Evolutionary conservation across 35 echinoderm and acorn worm genomes (phyloP), one percentile per base, ranked within the genome.

Genomic region (Heliocidaris erythrogramma): DNA sequence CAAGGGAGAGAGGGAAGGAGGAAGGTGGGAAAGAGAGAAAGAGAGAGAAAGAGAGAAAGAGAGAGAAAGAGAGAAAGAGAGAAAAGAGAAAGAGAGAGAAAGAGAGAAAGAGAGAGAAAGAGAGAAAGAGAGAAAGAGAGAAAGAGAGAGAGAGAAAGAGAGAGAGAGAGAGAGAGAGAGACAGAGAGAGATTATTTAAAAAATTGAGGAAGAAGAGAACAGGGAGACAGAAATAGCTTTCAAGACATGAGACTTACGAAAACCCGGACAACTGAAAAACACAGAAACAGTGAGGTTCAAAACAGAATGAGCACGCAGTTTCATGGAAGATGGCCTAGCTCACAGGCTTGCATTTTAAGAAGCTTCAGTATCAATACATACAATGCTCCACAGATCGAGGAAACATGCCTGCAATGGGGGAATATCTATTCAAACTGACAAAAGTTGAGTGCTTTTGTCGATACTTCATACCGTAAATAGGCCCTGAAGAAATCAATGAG

Each of bases 401-500:
- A 78, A 78, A 78, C 65, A 78, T 78, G 65, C 65, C 65, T 78
- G 65, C 65, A 78, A 42, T 78, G 65, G 65, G n/a, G 65, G 65
- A 7, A 78, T 27, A 78, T 27, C 5, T 78, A 18, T 78, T 78
- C 27, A 5, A 78, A 78, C 21, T 78, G 65, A 78, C 65, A 78
- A 78, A 78, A 18, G 18, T 7, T 69, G 65, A 78, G 65, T 78
- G 65, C 21, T 21, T n/a, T n/a, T 24, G 65, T 78, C 65, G 65
- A 78, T 78, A 78, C 65, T 78, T 24, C 27, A 78, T 24, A 21
- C 14, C 4, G 21, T 78, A 21, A 17, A 78, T 78, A 78, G 65
- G 65, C 65, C 65, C 5, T 78, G 8, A 8, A 78, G 65, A 78
- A 78, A 78, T 78, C 65, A 78, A 78, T 78, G 65, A 78, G 27